Evolutionary conservation across 2,888 invertebrate species (phyloP), one percentile per base, ranked within the genome.

Genomic region (Oxytorus armatus): DNA sequence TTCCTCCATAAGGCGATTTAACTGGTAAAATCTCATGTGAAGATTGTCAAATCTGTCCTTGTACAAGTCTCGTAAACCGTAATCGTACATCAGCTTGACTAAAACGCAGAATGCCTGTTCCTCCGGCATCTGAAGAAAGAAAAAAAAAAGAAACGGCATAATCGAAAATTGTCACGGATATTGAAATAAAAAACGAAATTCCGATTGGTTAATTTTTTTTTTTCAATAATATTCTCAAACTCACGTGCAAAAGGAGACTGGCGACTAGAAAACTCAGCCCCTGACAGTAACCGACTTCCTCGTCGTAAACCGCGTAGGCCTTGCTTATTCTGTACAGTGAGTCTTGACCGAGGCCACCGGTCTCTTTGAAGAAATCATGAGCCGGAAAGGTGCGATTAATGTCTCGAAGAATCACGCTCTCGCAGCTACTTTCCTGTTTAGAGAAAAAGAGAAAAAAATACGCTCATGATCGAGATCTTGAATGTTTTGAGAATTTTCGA

Each of bases 341-440:
- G 93, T 99, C 99, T 93, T 99, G 99, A 0, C 99, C 99, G 65
- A 96, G 93, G 8, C 98, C 99, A 53, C 98, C 98, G 25, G 95
- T 96, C 92, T 98, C 98, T 92, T 97, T 97, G 93, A 99, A 99
- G 93, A 96, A 98, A 90, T 99, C 98, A 92, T 99, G 99, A 36
- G 99, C 99, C 8, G 99, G 99, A 93, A 99, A 99, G 36, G 99
- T 99, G 85, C 99, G 95, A 84, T 98, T 98, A 83, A 99, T 98
- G 92, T 99, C 99, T 70, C 99, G 94, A 88, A 97, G 96, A 88
- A 99, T 99, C 77, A 98, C 97, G 86, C 97, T 96, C 91, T 99
- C 99, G 92, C 97, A 98, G 66, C 96, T 95, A 86, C 98, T 98
- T 85, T 99, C 98, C 97, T 98, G 88, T 69, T 49, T 25, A 1